Percentiles rank a stretch among this genome's conserved stretches.
These are phyloP conservation scores for Synanceia verrucosa DNA, from an alignment of 2,797 vertebrate genomes.

Conservation along the genomic window DNA sequence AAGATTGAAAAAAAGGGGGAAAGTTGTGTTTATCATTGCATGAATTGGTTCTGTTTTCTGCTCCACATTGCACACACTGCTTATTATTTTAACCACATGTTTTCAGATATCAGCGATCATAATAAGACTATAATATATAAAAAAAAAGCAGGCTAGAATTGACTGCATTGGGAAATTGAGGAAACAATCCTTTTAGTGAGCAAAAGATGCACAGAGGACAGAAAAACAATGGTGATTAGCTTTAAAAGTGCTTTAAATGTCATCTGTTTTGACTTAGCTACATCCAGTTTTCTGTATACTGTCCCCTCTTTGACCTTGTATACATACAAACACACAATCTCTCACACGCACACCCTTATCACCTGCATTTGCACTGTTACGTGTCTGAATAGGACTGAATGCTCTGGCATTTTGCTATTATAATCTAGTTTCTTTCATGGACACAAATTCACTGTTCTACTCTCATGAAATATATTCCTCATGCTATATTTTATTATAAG, in stretches of 20 bases:
- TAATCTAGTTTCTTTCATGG: conserved; percentile 22
- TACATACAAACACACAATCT: not conserved
- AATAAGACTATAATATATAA: conserved; percentile 68
- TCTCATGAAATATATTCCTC: conserved; percentile 42
- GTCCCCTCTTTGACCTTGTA: conserved; percentile 48
- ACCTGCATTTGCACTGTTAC: conserved; percentile 30
- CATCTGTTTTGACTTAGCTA: conserved; percentile 9
- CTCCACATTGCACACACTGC: conserved; percentile 75
- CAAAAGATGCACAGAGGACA: conserved; percentile 20
- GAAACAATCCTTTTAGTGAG: conserved; percentile 37
- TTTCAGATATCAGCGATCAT: conserved; percentile 64
- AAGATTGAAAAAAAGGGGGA: conserved; percentile 68
- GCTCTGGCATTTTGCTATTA: conserved; percentile 38
- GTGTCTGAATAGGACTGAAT: conserved; percentile 15
- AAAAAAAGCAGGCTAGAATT: conserved; percentile 40
- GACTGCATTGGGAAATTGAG: conserved; percentile 55
- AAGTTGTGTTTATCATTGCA: conserved; percentile 66
- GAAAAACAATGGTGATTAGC: conserved; percentile 53
- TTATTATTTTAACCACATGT: conserved; percentile 80
- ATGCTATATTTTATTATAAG: conserved; percentile 56
- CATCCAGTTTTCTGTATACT: conserved; percentile 24
- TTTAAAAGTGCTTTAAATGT: conserved; percentile 29
- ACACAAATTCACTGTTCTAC: conserved; percentile 44
- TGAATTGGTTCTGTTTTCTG: conserved; percentile 77
- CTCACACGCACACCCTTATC: not conserved